Percentiles rank a stretch among this genome's conserved stretches.
Conservation (phyloP, 2,888 invertebrate genomes). For the Leptopilina drosophilae region DNA sequence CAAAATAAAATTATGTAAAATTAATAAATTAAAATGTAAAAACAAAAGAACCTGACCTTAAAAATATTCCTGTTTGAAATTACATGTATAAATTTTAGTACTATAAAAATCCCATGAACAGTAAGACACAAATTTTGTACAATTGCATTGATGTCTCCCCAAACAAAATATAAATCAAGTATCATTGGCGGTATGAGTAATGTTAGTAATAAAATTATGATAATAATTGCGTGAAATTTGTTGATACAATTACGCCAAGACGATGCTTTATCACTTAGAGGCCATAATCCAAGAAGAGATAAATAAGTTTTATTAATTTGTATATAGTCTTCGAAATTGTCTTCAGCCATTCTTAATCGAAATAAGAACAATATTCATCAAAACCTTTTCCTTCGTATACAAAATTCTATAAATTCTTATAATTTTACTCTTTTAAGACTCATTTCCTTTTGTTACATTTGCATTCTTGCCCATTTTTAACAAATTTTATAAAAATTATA, state of each 20-base stretch:
- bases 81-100: background rate
- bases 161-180: conserved; percentile 6
- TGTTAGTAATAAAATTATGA: background rate
- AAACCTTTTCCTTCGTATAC: too few relatives aligned
- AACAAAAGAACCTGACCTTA: background rate
- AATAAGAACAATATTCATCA: too few relatives aligned
- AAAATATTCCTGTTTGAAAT: background rate
- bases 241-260: background rate
- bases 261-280: background rate
- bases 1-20: too few relatives aligned
- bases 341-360: background rate
- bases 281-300: conserved; percentile 13
- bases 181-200: background rate
- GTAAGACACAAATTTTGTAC: background rate
- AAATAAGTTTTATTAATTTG: background rate
- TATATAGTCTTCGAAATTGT: conserved; percentile 17
- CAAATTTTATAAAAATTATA: too few relatives aligned
- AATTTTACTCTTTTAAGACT: too few relatives aligned
- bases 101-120: background rate
- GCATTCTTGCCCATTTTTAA: too few relatives aligned
- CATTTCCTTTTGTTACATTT: too few relatives aligned
- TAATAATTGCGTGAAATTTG: background rate
- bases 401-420: too few relatives aligned
- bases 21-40: background rate
- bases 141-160: background rate